Evolutionary conservation across 2,113 vertebrate species (phyloP), one percentile per base, ranked within the genome.

Genomic region (Delphinapterus leucas): DNA sequence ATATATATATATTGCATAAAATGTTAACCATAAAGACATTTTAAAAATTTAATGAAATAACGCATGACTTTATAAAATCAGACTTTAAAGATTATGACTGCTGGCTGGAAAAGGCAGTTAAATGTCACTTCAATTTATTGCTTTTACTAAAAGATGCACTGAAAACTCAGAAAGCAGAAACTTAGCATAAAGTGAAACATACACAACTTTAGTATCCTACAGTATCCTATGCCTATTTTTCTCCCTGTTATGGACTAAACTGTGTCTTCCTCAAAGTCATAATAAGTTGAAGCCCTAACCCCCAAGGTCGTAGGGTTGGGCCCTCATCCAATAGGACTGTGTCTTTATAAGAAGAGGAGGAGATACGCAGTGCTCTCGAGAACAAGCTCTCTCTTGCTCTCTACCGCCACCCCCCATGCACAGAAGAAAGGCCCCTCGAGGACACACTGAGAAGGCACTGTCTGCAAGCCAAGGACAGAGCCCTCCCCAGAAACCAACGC

Each of bases 11-110:
- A 31, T 95, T 6, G 60, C 25, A 60, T 47, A 77, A 28, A 13
- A 92, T 93, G 23, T 85, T 80, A 88, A 91, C 63, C 68, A 74
- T 49, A 63, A 95, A 68, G 74, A 74, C 26, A 86, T 87, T 86
- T 94, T 74, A 86, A 67, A 14, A 96, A 68, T 74, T 87, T 82
- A 73, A 94, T 63, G 21, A 84, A 90, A 74, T 73, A 96, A 44
- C 60, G 18, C 26, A 90, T 41, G 74, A 74, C 68, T 65, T 89
- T 65, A 95, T 85, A 92, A 93, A 96, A 92, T 61, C 33, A 93
- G 87, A 89, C 26, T 70, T 36, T 60, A 36, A 58, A 82, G 60
- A 67, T 47, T 55, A 83, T 28, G 25, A n/a, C 67, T 74, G 6
- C 33, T 87, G 11, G 76, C 47, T 47, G 31, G 9, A 89, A 55